Percentiles rank a stretch among this genome's conserved stretches.
phyloP scores from a whole-genome alignment of 2,888 invertebrate species.

The Anticlea derivata region DNA sequence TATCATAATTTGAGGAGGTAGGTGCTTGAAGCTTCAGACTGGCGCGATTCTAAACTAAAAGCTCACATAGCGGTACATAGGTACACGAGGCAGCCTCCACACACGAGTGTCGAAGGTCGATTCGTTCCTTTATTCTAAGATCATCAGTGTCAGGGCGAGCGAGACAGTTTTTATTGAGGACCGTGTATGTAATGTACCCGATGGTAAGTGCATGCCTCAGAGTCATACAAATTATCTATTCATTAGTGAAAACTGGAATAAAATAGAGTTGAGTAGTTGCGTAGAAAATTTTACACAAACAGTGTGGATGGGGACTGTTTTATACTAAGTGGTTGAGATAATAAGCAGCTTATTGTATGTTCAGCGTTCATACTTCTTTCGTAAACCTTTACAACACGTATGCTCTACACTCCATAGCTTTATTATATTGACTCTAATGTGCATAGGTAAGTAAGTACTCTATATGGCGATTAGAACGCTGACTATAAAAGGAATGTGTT shows the following conservation, averaged over 20 bases:
- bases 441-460: too few species aligned
- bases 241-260: too few species aligned
- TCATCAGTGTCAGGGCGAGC: slow-evolving; percentile 79
- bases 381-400: too few species aligned
- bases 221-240: slow-evolving; percentile 11
- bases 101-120: slow-evolving; percentile 48
- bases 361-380: too few species aligned
- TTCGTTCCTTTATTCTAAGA: slow-evolving; percentile 63
- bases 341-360: too few species aligned
- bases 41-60: slow-evolving; percentile 11
- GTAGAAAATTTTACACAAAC: too few species aligned
- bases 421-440: neutral
- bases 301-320: too few species aligned
- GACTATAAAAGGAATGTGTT: slow-evolving; percentile 22
- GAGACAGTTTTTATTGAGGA: slow-evolving; percentile 55
- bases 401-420: neutral
- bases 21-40: slow-evolving; percentile 7
- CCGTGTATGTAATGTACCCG: slow-evolving; percentile 30
- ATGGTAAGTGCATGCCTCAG: slow-evolving; percentile 20
- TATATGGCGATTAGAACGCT: slow-evolving; percentile 29
- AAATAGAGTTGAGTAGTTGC: too few species aligned
- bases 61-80: slow-evolving; percentile 2
- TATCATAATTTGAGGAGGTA: too few species aligned
- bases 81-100: slow-evolving; percentile 15
- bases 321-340: too few species aligned